Percentiles rank a stretch among this genome's conserved stretches.
Conservation (phyloP, 1,140 invertebrate genomes). For the Drosophila auraria region DNA sequence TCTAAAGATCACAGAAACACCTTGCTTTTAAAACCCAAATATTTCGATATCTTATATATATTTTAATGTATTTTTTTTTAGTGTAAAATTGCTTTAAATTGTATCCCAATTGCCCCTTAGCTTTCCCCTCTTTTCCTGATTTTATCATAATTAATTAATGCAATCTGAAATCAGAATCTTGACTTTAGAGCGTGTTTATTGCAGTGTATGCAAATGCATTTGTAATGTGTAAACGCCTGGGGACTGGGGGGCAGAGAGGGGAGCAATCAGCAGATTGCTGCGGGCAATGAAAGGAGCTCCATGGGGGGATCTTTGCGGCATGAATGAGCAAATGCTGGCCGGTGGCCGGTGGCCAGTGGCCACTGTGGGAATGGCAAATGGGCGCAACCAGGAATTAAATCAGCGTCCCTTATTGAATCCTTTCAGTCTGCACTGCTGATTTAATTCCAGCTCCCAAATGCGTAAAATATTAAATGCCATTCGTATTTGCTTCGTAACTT, state of each 20-base stretch:
- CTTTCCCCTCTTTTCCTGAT: no score
- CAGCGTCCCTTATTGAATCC: conserved; percentile 47
- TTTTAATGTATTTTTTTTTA: no score
- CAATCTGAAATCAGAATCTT: neutral
- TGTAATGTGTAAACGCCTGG: conserved; percentile 34
- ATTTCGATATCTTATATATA: no score
- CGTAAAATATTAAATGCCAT: conserved; percentile 16
- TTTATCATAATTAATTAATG: no score
- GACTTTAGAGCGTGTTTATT: neutral
- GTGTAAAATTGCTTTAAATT: no score
- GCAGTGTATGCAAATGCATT: conserved; percentile 47
- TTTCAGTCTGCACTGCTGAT: conserved; percentile 30
- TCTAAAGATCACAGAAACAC: neutral
- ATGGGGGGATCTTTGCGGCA: conserved; percentile 30
- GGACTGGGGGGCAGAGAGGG: neutral
- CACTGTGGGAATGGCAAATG: conserved; percentile 29
- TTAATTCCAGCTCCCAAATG: conserved; percentile 26
- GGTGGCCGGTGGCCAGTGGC: neutral
- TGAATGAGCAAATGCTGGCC: conserved; percentile 44
- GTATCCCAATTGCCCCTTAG: no score
- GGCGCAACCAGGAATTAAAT: conserved; percentile 46
- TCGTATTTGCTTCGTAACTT: conserved; percentile 1
- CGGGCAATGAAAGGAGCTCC: conserved; percentile 23
- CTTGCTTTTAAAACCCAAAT: no score
- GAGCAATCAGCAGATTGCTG: conserved; percentile 50